Conservation (phyloP, 2,888 invertebrate species). For the Liodrosophila aerea region DNA sequence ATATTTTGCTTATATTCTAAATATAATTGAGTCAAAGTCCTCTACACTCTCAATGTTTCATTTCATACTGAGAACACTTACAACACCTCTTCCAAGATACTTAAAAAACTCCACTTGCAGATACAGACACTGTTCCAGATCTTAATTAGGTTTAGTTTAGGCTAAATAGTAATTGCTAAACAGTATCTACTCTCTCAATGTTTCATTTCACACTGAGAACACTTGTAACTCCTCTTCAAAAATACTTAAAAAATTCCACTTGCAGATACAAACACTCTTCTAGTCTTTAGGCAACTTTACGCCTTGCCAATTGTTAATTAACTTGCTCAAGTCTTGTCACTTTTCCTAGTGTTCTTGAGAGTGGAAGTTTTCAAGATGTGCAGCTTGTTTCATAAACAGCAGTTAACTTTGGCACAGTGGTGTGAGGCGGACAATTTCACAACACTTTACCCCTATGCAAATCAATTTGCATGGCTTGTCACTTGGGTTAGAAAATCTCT, state of each 20-base stretch:
- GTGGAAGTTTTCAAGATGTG: conserved; percentile 26
- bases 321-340: conserved; percentile 30
- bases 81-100: background rate
- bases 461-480: conserved; percentile 66
- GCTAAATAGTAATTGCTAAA: too few relatives aligned
- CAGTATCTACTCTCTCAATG: background rate
- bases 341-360: conserved; percentile 28
- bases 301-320: conserved; percentile 35
- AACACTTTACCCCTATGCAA: conserved; percentile 14
- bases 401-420: conserved; percentile 20
- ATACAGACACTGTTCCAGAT: too few relatives aligned
- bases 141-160: too few relatives aligned
- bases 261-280: background rate
- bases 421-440: background rate
- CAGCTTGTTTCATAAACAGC: conserved; percentile 27
- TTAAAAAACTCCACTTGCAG: too few relatives aligned
- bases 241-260: too few relatives aligned
- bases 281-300: conserved; percentile 31
- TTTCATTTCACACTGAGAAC: background rate
- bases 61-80: background rate
- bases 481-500: conserved; percentile 54
- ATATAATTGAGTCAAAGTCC: background rate
- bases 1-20: background rate
- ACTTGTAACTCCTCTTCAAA: background rate
- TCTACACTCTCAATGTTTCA: background rate